Percentiles rank a stretch among this genome's conserved stretches.
phyloP scores from a whole-genome alignment of 2,797 vertebrate species.

The Karalla daura region DNA sequence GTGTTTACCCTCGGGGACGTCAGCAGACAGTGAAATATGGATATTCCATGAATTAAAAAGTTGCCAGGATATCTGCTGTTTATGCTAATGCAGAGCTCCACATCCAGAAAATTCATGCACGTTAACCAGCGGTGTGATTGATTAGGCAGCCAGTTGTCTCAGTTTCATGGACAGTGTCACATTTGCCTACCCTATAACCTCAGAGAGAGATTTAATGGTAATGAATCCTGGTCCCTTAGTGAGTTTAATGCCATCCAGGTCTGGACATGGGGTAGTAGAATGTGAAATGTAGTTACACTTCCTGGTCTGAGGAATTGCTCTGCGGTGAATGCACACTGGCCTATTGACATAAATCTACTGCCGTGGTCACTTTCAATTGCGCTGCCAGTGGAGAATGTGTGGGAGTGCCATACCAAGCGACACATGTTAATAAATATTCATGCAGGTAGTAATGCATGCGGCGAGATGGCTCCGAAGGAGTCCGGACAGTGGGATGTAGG shows the following conservation, averaged over 20 bases:
- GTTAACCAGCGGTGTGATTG: slow-evolving; percentile 69
- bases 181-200: slow-evolving; percentile 73
- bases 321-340: slow-evolving; percentile 58
- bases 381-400: slow-evolving; percentile 54
- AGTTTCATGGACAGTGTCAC: slow-evolving; percentile 76
- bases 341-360: slow-evolving; percentile 67
- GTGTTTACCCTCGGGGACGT: slow-evolving; percentile 55
- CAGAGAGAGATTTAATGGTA: slow-evolving; percentile 76
- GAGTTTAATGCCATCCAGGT: slow-evolving; percentile 70
- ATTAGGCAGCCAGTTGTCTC: slow-evolving; percentile 70
- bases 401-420: slow-evolving; percentile 46
- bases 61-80: slow-evolving; percentile 64
- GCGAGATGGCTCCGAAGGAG: slow-evolving; percentile 37
- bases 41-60: slow-evolving; percentile 67
- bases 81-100: slow-evolving; percentile 42
- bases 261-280: slow-evolving; percentile 63
- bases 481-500: slow-evolving; percentile 30
- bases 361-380: slow-evolving; percentile 68
- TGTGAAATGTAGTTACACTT: slow-evolving; percentile 75
- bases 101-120: slow-evolving; percentile 49
- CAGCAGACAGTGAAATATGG: slow-evolving; percentile 66
- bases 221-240: slow-evolving; percentile 71
- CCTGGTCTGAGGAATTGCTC: slow-evolving; percentile 64
- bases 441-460: slow-evolving; percentile 48
- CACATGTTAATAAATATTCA: slow-evolving; percentile 74